Base-by-base conservation (phyloP, 2,113 vertebrate species). In the Podiceps cristatus region DNA sequence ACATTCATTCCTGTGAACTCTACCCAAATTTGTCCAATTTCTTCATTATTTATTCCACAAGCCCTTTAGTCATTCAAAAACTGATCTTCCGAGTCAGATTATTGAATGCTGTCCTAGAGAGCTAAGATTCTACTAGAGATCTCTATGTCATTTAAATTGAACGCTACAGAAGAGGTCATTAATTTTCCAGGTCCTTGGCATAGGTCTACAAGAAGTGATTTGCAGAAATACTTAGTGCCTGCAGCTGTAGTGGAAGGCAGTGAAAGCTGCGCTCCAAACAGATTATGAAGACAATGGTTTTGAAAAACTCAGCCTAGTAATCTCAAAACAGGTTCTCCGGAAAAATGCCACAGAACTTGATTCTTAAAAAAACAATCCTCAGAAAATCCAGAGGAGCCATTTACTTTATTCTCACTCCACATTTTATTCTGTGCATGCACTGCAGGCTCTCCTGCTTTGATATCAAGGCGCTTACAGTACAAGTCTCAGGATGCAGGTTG, bases 261-360 rank as follows among this genome's bases (percentile, higher is more conserved):
- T 23, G 24, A 75, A 94, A 91, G 29, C 74, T 45, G 58, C 3
- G 13, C 42, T 91, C 73, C 83, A n/a, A 90, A 90, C 58, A 94
- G 83, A 87, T 85, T 79, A 79, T 31, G 25, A 79, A 88, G 85
- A 96, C 84, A 87, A 92, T 42, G 22, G 71, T 44, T 95, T 86
- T 72, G 25, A 85, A 90, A 87, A 97, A 73, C 72, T 53, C 7
- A 0, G 14, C 66, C 69, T 73, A 60, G 58, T 44, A 81, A 94
- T 72, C 77, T 88, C 90, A 88, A 60, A 97, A 96, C 81, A 95
- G 87, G 95, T 91, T 95, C 67, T 92, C 79, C 56, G 40, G 18
- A 77, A 93, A 95, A 84, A 37, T 8, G 18, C 53, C 71, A 69
- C 35, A 82, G 56, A 87, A 87, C 50, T 8, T 52, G 62, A 95